Evolutionary conservation across 2,113 vertebrate genomes (phyloP).

Genomic region (Callocephalon fimbriatum): DNA sequence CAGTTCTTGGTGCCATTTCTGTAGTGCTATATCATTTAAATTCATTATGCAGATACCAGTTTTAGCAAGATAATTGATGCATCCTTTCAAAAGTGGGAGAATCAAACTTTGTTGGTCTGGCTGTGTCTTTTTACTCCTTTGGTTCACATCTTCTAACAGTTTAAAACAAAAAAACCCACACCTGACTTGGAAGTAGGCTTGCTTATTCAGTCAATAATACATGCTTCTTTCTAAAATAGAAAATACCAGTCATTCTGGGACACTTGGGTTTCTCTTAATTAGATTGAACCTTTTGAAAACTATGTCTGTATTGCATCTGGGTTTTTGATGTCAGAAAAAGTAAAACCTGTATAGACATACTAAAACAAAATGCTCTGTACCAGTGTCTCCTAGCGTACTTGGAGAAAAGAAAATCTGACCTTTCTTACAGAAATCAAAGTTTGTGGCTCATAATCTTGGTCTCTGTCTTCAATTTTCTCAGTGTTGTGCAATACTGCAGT

Average conservation of each 20-base stretch:
- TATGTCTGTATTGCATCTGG: neutral
- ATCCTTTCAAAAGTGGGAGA: neutral
- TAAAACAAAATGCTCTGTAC: neutral
- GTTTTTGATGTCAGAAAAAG: neutral
- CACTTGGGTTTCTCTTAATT: neutral
- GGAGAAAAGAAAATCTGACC: neutral
- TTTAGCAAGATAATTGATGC: neutral
- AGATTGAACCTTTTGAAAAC: neutral
- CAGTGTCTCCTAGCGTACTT: neutral
- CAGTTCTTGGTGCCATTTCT: neutral
- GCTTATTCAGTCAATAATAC: neutral
- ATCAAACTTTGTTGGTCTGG: neutral
- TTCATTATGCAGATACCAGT: neutral
- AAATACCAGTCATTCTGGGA: neutral
- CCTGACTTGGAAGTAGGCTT: neutral
- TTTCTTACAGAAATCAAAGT: neutral
- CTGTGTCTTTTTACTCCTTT: neutral
- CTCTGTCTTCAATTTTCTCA: conserved; percentile 38
- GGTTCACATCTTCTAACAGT: neutral
- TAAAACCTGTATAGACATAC: neutral
- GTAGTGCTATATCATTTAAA: neutral
- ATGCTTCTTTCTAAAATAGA: neutral
- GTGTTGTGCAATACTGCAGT: neutral
- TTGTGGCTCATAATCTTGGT: neutral
- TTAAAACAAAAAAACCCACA: neutral